Evolutionary conservation across 2,797 vertebrate species (phyloP).

Genomic region (Sus cebifrons): DNA sequence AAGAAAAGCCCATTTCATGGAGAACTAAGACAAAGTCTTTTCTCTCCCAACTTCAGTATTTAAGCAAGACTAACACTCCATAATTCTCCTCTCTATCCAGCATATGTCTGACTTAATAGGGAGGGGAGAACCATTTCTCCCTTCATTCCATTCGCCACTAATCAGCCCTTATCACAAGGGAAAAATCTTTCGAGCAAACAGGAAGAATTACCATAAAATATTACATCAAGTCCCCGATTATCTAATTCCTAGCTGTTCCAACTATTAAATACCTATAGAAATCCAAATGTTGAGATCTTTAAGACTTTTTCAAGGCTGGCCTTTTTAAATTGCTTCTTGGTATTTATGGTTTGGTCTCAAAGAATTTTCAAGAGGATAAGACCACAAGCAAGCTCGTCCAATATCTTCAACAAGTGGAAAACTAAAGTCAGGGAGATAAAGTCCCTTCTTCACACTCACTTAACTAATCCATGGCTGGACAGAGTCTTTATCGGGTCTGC

Average conservation of each 20-base stretch:
- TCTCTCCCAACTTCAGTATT: background rate
- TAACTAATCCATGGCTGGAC: background rate
- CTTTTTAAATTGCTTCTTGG: background rate
- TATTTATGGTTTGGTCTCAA: background rate
- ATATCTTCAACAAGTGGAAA: background rate
- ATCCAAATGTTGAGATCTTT: background rate
- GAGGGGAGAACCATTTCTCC: background rate
- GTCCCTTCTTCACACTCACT: background rate
- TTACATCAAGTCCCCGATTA: background rate
- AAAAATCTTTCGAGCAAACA: slow-evolving; percentile 61
- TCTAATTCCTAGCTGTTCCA: background rate
- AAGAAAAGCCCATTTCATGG: background rate
- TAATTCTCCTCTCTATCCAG: slow-evolving; percentile 25
- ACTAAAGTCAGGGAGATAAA: background rate
- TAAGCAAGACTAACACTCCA: background rate
- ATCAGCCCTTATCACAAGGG: background rate
- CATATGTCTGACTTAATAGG: background rate
- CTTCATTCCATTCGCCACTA: background rate
- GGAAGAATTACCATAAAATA: background rate
- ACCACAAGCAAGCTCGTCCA: background rate
- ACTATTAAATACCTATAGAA: background rate
- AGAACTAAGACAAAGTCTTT: slow-evolving; percentile 22
- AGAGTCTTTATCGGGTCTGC: background rate
- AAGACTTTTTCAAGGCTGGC: background rate
- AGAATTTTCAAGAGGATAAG: slow-evolving; percentile 13